phyloP scores from a whole-genome alignment of 1,140 invertebrate species.

The Pseudachorutes palmiensis region DNA sequence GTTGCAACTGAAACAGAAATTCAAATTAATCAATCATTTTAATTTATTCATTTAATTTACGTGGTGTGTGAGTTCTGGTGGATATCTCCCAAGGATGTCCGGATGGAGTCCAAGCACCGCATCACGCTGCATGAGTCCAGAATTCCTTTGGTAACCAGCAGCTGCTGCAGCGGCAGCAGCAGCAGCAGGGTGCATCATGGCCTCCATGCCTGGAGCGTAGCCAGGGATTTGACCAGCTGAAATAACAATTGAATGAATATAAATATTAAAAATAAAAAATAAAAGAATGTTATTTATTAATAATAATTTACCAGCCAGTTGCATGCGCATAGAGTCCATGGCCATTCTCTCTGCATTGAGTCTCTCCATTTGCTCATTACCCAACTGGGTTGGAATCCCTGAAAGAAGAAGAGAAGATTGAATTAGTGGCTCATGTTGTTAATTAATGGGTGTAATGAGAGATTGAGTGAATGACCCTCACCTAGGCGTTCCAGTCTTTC shows the following conservation, averaged over 20 bases:
- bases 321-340: slow-evolving; percentile 57
- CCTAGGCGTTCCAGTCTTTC: slow-evolving; percentile 75
- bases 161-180: slow-evolving; percentile 36
- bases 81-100: slow-evolving; percentile 68
- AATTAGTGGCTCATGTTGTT: too few species aligned
- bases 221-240: slow-evolving; percentile 36
- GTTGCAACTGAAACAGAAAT: slow-evolving; percentile 53
- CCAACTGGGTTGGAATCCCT: slow-evolving; percentile 35
- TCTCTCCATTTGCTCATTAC: slow-evolving; percentile 41
- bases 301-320: slow-evolving; percentile 58
- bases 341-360: slow-evolving; percentile 59
- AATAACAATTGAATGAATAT: slow-evolving; percentile 11
- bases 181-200: slow-evolving; percentile 40
- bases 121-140: slow-evolving; percentile 50
- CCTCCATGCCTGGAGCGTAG: slow-evolving; percentile 35
- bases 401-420: slow-evolving; percentile 12
- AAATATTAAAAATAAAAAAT: slow-evolving; percentile 18
- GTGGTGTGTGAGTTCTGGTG: slow-evolving; percentile 73
- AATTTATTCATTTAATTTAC: slow-evolving; percentile 41
- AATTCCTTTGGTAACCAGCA: slow-evolving; percentile 53
- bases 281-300: slow-evolving; percentile 17
- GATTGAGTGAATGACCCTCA: slow-evolving; percentile 39
- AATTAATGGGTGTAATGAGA: background rate
- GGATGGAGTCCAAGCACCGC: slow-evolving; percentile 48
- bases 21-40: slow-evolving; percentile 3